Conservation (phyloP, 1,140 invertebrate species). For the Gryllus bimaculatus region DNA sequence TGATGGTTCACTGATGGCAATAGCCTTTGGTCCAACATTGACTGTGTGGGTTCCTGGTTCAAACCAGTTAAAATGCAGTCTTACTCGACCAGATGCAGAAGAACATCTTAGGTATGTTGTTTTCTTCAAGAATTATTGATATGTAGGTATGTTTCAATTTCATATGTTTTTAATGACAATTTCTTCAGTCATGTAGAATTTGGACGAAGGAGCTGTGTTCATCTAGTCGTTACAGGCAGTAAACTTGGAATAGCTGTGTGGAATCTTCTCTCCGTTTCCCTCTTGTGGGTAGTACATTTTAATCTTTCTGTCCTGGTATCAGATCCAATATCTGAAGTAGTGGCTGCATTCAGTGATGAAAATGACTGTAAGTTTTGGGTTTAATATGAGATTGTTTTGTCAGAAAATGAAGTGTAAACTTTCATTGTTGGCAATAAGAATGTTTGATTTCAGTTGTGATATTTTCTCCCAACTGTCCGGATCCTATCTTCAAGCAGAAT, state of each 20-base stretch:
- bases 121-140: neutral
- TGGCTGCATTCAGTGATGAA: conserved; percentile 53
- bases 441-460: neutral
- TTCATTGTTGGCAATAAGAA: neutral
- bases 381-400: neutral
- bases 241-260: conserved; percentile 50
- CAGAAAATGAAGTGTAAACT: neutral
- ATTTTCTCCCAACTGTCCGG: neutral
- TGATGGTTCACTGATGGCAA: conserved; percentile 66
- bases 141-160: neutral
- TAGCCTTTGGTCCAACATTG: conserved; percentile 55
- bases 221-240: conserved; percentile 51
- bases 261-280: conserved; percentile 56
- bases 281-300: conserved; percentile 49
- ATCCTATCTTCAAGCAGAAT: neutral
- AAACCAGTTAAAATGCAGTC: conserved; percentile 23
- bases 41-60: conserved; percentile 53
- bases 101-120: conserved; percentile 20
- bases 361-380: conserved; percentile 42
- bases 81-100: conserved; percentile 20
- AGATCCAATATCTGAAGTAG: conserved; percentile 51
- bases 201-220: conserved; percentile 50
- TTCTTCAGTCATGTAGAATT: conserved; percentile 48
- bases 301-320: conserved; percentile 33
- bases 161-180: neutral